Evolutionary conservation across 2,113 vertebrate genomes (phyloP).

Genomic region (Phodopus roborovskii): DNA sequence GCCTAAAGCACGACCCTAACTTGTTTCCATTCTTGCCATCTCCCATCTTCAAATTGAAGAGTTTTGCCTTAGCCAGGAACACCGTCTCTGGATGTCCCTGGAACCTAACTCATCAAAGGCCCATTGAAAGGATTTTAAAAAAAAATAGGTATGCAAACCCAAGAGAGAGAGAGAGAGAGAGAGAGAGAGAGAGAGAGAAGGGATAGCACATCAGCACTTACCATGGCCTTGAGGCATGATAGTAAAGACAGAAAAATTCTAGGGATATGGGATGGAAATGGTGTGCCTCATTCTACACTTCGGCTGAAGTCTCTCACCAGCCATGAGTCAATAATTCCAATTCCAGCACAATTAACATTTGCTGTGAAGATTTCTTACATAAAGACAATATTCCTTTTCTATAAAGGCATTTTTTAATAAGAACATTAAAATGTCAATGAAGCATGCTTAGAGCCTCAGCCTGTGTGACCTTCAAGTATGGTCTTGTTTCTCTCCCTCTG

Average conservation of each 20-base stretch:
- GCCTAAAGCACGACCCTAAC: not conserved
- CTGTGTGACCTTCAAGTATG: not conserved
- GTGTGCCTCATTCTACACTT: not conserved
- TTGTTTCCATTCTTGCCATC: not conserved
- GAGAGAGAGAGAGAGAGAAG: too few relatives aligned
- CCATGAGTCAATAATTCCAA: not conserved
- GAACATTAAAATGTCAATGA: not conserved
- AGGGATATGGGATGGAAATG: not conserved
- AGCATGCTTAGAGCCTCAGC: not conserved
- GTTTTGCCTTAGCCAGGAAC: not conserved
- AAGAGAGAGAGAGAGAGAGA: too few relatives aligned
- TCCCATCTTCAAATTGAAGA: not conserved
- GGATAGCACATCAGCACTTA: not conserved
- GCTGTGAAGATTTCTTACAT: not conserved
- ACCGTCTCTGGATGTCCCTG: not conserved
- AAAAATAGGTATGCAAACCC: too few relatives aligned
- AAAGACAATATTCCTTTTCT: not conserved
- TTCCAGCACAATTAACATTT: not conserved
- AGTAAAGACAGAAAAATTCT: not conserved
- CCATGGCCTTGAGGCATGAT: not conserved
- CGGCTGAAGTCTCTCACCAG: not conserved
- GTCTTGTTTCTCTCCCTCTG: not conserved
- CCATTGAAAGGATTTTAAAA: not conserved
- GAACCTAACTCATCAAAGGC: not conserved
- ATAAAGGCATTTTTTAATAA: not conserved